Evolutionary conservation across 2,113 vertebrate species (phyloP), one percentile per base, ranked within the genome.

Genomic region (Pimephales promelas): DNA sequence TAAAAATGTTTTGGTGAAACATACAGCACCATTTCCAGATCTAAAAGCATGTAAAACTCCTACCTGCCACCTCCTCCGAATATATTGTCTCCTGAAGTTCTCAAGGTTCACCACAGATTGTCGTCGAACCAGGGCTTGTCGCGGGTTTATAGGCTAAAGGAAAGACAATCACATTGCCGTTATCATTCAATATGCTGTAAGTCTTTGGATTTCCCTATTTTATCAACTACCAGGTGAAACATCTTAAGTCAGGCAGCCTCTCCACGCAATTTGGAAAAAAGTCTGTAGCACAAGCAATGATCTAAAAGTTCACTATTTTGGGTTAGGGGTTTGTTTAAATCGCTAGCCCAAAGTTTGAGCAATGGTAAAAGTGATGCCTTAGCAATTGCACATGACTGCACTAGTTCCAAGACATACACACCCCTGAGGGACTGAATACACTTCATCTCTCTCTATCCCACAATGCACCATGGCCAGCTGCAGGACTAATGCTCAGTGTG

Each of bases 21-120:
- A 66, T 1, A 31, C 18, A 66, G 16, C 31, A 66, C 16, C 3
- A 66, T 36, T 36, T 62, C 18, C n/a, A 20, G 24, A n/a, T 1
- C 0, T 11, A 71, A 71, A 43, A 2, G 1, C 61, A 80, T 73
- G n/a, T 49, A 18, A 16, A 22, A 72, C 14, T 43, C 71, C 79
- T 91, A 99, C 97, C 96, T 98, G 98, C 97, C 98, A 99, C 43
- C 96, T 91, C 75, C 97, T 94, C 62, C 97, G 91, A 83, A 95
- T 95, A 0, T 99, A 97, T 26, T 97, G 96, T 89, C 93, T 96
- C 91, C 91, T 97, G 92, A 99, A 98, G 90, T 97, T 99, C 89
- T 98, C 96, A 91, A 99, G 88, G 92, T 99, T 99, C 89, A 99
- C 92, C 83, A 94, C 90, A 1, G 98, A 98, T 68, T 96, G 92